A percentile compares a stretch with the other conserved stretches of the same genome.
Evolutionary conservation across 2,888 invertebrate species (phyloP).

Genomic region (Hydrotaea diabolus): DNA sequence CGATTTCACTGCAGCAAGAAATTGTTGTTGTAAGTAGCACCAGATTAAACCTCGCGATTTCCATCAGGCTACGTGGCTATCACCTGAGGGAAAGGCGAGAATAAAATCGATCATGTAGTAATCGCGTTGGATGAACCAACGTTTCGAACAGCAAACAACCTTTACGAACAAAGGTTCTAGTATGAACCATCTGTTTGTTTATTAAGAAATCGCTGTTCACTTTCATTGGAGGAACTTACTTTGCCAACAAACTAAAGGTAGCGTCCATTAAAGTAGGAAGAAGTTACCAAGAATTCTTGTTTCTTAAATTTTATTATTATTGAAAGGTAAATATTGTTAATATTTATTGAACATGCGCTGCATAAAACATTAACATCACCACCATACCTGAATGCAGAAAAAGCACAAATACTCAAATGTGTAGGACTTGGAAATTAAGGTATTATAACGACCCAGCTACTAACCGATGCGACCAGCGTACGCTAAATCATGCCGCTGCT

Average conservation of each 20-base stretch:
- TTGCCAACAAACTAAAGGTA: background rate
- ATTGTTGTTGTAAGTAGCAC: too few species aligned
- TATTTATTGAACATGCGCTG: slow-evolving; percentile 56
- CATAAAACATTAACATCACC: background rate
- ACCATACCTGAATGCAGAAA: background rate
- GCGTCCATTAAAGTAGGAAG: background rate
- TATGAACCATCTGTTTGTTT: too few species aligned
- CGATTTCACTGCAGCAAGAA: too few species aligned
- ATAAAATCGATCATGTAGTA: too few species aligned
- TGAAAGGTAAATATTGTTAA: slow-evolving; percentile 59
- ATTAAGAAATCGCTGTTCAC: too few species aligned
- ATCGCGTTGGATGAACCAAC: too few species aligned
- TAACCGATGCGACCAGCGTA: background rate
- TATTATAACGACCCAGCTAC: slow-evolving; percentile 21
- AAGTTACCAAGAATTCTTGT: background rate
- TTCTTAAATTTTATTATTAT: slow-evolving; percentile 30
- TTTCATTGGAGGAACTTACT: too few species aligned
- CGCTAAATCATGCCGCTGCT: background rate
- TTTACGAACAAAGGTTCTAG: too few species aligned
- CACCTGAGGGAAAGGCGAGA: too few species aligned
- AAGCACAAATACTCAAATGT: background rate
- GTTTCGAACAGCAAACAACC: too few species aligned
- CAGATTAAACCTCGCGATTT: too few species aligned
- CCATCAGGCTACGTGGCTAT: too few species aligned
- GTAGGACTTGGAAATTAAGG: slow-evolving; percentile 10